These are phyloP conservation scores for Xenops minutus DNA, from an alignment of 2,797 vertebrate genomes.

Conservation along the genomic window DNA sequence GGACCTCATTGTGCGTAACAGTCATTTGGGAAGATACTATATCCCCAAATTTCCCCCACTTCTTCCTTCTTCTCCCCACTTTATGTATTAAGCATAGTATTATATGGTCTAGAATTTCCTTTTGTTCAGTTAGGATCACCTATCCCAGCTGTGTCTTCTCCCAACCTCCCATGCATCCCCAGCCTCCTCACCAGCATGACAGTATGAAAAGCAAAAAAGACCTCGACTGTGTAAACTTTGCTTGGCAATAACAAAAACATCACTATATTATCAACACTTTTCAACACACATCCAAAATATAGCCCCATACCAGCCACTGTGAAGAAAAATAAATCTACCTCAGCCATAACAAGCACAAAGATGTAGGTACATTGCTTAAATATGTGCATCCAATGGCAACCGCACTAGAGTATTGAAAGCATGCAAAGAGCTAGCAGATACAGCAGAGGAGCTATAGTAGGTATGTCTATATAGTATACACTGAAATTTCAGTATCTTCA, in stretches of 20 bases:
- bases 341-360: background rate
- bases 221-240: background rate
- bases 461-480: background rate
- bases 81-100: background rate
- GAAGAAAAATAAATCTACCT: background rate
- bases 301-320: too few species aligned
- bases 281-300: background rate
- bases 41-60: background rate
- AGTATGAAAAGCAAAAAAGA: background rate
- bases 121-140: background rate
- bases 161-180: accelerated
- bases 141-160: background rate
- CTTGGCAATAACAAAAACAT: background rate
- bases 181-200: accelerated
- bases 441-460: background rate
- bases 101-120: background rate
- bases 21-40: background rate
- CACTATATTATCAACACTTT: background rate
- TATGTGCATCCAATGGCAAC: background rate
- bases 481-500: background rate
- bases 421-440: background rate
- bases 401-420: background rate
- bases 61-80: background rate
- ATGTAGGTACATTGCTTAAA: background rate
- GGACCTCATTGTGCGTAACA: background rate